A percentile compares a stretch with the other conserved stretches of the same genome.
phyloP scores from a whole-genome alignment of 2,888 invertebrate genomes.

The Mesorhabditis spiculigera region DNA sequence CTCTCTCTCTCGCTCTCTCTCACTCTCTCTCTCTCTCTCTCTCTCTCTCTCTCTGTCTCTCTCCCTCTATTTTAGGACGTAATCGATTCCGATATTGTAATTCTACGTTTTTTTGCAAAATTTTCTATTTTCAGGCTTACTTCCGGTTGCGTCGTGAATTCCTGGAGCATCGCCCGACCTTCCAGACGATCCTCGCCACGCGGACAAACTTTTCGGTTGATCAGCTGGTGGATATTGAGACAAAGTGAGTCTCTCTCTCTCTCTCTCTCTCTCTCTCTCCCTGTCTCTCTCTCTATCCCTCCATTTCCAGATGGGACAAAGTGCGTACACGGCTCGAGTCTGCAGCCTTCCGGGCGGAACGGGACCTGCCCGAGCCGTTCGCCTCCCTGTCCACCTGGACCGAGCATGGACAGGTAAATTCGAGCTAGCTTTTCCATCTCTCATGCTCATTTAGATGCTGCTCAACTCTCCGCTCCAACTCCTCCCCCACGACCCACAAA shows the following conservation, averaged over 20 bases:
- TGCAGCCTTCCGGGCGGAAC: constrained; percentile 30
- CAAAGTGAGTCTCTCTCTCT: constrained; percentile 20
- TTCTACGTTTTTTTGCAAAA: no score
- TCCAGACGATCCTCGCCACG: constrained; percentile 40
- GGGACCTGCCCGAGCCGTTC: constrained; percentile 35
- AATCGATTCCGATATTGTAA: no score
- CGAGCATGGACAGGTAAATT: constrained; percentile 31
- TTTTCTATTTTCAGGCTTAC: constrained; percentile 36
- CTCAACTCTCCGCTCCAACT: constrained; percentile 25
- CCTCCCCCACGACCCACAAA: constrained; percentile 25
- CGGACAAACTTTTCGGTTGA: constrained; percentile 38
- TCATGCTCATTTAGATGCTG: constrained; percentile 3
- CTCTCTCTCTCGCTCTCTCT: no score
- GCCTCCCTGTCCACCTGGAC: constrained; percentile 37
- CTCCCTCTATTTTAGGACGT: no score
- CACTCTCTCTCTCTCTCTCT: no score
- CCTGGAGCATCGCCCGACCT: constrained; percentile 42
- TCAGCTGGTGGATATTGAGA: constrained; percentile 41
- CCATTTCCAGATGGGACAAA: constrained; percentile 30
- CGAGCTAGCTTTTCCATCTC: constrained; percentile 7
- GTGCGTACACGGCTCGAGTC: constrained; percentile 38
- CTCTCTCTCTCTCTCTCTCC: no score
- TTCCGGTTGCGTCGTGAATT: constrained; percentile 44
- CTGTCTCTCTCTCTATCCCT: no score
- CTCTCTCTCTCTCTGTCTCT: no score